Percentiles rank a stretch among this genome's conserved stretches.
Conservation (phyloP, 2,113 vertebrate species). For the Tautogolabrus adspersus region DNA sequence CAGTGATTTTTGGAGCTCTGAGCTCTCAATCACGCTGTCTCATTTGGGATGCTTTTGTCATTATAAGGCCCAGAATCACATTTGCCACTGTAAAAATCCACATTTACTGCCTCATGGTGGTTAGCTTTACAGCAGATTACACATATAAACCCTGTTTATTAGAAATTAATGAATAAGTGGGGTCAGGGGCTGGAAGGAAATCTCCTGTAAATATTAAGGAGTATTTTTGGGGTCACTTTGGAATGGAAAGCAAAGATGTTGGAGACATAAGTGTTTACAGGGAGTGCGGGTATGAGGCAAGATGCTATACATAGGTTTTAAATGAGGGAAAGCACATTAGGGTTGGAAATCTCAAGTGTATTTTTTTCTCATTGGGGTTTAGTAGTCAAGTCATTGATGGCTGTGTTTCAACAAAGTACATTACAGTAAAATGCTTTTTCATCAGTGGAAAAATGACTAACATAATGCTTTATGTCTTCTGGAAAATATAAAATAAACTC, state of each 20-base stretch:
- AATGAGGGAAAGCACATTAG: constrained; percentile 12
- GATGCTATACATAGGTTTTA: constrained; percentile 44
- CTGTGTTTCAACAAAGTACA: background rate
- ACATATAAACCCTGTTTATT: constrained; percentile 64
- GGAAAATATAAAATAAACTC: constrained; percentile 1
- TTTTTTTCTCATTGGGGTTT: constrained; percentile 27
- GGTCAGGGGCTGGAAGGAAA: constrained; percentile 46
- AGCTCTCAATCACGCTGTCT: constrained; percentile 38
- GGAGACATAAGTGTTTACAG: constrained; percentile 31
- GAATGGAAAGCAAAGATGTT: constrained; percentile 27
- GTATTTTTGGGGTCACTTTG: constrained; percentile 17
- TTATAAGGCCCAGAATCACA: constrained; percentile 32
- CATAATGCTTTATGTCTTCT: background rate
- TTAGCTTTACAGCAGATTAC: constrained; percentile 55
- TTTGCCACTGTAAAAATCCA: constrained; percentile 39
- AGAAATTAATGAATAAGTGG: constrained; percentile 64
- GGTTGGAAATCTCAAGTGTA: constrained; percentile 6
- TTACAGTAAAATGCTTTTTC: constrained; percentile 1
- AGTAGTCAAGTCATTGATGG: constrained; percentile 11
- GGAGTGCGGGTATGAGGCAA: constrained; percentile 30
- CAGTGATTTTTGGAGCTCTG: constrained; percentile 14
- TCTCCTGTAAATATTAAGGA: constrained; percentile 43
- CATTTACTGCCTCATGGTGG: constrained; percentile 32
- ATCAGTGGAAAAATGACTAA: constrained; percentile 9
- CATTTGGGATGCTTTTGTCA: constrained; percentile 26